Evolutionary conservation across 2,797 vertebrate species (phyloP), one percentile per base, ranked within the genome.

Genomic region (Clarias pachynema): DNA sequence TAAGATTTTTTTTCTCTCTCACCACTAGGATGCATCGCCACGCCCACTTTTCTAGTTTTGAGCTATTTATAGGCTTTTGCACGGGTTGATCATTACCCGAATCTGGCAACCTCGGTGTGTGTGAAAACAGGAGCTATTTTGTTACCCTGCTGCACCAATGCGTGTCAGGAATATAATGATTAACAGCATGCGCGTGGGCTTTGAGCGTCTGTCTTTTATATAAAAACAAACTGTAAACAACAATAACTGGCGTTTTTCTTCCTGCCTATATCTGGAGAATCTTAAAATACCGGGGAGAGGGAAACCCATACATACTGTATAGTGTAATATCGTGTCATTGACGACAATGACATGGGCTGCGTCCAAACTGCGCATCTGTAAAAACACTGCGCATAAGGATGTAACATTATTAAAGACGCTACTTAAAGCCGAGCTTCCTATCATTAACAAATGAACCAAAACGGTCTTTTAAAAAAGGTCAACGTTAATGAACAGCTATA

Each of bases 131-230:
- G 14, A 26, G 31, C 60, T 77, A 80, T 20, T 68, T 82, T 75
- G 65, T 68, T 37, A 78, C 12, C 16, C 62, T 62, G 60, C 78
- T 78, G 81, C 81, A 89, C 66, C 34, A 66, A 59, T 40, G 86
- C 84, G 81, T 88, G 84, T 83, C 24, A 57, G 24, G 65, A 81
- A 86, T 85, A 29, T 57, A 37, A 53, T 70, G 15, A 66, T 29
- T 7, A 60, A 62, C 22, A 68, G 77, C 29, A 44, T 37, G 14
- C 24, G 65, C 24, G 12, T 26, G 49, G 65, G 66, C 66, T 22
- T 68, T 60, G 40, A 6, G 44, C 57, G 1, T 44, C 5, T 31
- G 10, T 70, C 7, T 44, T 72, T 37, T 72, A 37, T 57, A 57
- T 57, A 69, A 22, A 69, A 59, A 6, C 6, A 26, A 15, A 66